Base-by-base conservation (phyloP, 1,140 invertebrate species). In the Palaemon carinicauda region DNA sequence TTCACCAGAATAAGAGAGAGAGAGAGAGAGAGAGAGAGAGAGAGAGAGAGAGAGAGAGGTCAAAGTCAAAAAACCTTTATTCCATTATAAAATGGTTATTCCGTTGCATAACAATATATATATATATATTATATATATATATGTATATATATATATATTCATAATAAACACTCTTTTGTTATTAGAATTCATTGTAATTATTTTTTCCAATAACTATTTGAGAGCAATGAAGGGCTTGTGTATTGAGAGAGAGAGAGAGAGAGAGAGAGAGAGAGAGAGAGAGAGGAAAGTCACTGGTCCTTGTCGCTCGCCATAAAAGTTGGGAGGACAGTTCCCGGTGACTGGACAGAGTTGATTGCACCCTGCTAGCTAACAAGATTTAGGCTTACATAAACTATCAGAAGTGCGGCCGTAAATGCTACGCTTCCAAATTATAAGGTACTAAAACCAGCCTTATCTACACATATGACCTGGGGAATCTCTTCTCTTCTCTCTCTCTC, bases 381-480 rank as follows among this genome's bases (percentile, higher is more conserved):
- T 73, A 56, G 33, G 29, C 69, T 80, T 80, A 31, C 77, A 56
- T 83, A 83, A 83, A 83, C 71, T 53, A 52, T 83, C 73, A 60
- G 73, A 74, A 74, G 73, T 52, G 31, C 81, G 81, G 27, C 73
- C 81, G 52, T 83, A 83, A 83, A 83, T 77, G 81, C 81, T 83
- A 41, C 31, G 71, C 60, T 83, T 83, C 81, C 81, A 83, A 83
- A 83, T 83, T 83, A 83, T 83, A 83, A 83, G 81, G 73, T 60
- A 83, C 52, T 83, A 83, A 83, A 83, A 14, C 73, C 71, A 53
- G 29, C 73, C 81, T 83, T 77, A 77, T 60, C 54, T 73, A 52
- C 60, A 24, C 24, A 31, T 69, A 69, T 31, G 41, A 41, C 41
- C 41, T 41, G 41, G 41, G 41, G 41, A 12, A 3, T 27, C 21